Percentiles rank a stretch among this genome's conserved stretches.
phyloP scores from a whole-genome alignment of 2,797 vertebrate genomes.

The Rhinophrynus dorsalis region DNA sequence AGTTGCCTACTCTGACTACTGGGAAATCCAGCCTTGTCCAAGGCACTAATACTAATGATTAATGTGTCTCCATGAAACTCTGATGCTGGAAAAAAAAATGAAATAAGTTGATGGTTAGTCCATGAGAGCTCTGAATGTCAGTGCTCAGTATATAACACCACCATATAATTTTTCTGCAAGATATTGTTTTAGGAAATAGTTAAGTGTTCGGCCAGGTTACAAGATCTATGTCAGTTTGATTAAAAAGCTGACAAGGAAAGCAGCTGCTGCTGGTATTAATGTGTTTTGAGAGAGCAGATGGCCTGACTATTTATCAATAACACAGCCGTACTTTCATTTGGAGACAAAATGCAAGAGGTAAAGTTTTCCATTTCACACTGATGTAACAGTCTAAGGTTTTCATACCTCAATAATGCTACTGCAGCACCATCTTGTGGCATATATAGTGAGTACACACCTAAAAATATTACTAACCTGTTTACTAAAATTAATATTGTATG shows the following conservation, averaged over 20 bases:
- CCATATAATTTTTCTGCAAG: slow-evolving; percentile 70
- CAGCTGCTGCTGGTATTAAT: slow-evolving; percentile 86
- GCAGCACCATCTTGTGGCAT: slow-evolving; percentile 29
- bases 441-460: not conserved
- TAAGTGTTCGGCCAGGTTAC: slow-evolving; percentile 35
- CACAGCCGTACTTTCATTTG: slow-evolving; percentile 60
- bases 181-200: slow-evolving; percentile 29
- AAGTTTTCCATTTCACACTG: slow-evolving; percentile 19
- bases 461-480: no score
- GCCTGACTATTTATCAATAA: slow-evolving; percentile 80
- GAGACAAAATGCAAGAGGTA: slow-evolving; percentile 35
- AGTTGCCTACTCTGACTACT: no score
- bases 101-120: slow-evolving; percentile 16
- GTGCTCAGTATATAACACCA: not conserved
- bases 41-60: no score
- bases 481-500: no score
- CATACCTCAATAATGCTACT: not conserved
- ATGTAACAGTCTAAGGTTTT: not conserved
- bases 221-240: slow-evolving; percentile 75
- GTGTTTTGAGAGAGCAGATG: slow-evolving; percentile 74
- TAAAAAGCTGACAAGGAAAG: slow-evolving; percentile 84
- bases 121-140: not conserved
- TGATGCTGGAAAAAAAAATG: no score
- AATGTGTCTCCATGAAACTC: no score
- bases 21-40: no score